phyloP scores from a whole-genome alignment of 2,113 vertebrate species.

The Muscicapa adusta region DNA sequence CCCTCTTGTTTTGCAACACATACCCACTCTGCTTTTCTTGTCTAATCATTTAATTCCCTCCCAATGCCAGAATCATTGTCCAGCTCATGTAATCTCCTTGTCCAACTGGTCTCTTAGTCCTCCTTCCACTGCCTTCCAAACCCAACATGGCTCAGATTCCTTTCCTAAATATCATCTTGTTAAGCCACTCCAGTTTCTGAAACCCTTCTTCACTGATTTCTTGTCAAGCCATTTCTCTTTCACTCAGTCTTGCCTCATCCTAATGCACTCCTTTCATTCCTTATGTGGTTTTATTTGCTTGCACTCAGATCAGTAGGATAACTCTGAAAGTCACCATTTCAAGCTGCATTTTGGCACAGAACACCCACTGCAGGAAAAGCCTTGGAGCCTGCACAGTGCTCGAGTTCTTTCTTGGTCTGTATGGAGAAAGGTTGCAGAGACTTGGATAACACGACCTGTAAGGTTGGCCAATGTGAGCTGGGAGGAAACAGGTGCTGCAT shows the following conservation, averaged over 20 bases:
- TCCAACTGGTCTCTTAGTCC: neutral
- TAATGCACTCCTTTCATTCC: neutral
- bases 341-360: neutral
- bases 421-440: neutral
- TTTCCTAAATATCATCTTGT: neutral
- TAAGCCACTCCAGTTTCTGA: neutral
- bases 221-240: neutral
- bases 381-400: neutral
- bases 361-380: neutral
- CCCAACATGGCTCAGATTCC: neutral
- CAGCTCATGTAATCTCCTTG: neutral
- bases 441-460: neutral
- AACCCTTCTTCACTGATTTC: neutral
- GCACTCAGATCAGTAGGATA: neutral
- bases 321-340: neutral
- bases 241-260: neutral
- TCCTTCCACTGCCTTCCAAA: neutral
- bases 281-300: neutral
- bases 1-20: neutral
- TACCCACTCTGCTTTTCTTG: neutral
- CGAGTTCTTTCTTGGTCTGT: neutral
- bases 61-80: neutral
- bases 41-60: neutral
- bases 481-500: neutral
- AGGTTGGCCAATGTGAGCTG: neutral